Base-by-base conservation (phyloP, 2,113 vertebrate species). In the Hystrix cristata region DNA sequence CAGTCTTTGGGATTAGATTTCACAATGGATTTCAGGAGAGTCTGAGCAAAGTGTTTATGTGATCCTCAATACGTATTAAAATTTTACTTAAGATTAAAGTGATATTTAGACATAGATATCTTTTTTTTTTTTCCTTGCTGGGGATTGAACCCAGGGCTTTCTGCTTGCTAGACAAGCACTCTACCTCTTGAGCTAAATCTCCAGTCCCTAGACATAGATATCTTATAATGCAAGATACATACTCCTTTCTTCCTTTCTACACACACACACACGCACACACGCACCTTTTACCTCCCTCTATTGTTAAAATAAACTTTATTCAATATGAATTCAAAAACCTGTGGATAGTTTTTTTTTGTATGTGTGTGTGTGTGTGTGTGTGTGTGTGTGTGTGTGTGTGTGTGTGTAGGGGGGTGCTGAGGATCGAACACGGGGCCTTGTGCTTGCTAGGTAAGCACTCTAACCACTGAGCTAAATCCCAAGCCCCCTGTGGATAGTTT, bases 61-160 rank as follows among this genome's bases (percentile, higher is more conserved):
- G 15, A 6, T 0, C 65, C 10, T 15, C 2, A 71, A 25, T 78
- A 87, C 88, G 83, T 84, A 27, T 65, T 55, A 64, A 46, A 64
- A 93, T 87, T 92, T 76, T 84, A 84, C 43, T 95, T 86, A 80
- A 65, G 43, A 14, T 27, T 81, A 59, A 48, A 18, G 72, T n/a
- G 59, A 10, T 7, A 3, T 71, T 95, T 34, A 87, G 67, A 76
- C 3, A 62, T 59, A 25, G 21, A 48, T 62, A 57, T 71, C 29
- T 23, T 51, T 38, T 38, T 38, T 38, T 38, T 38, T 38, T 38
- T 38, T 38, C 38, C 38, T 38, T 38, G 38, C 38, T 38, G 38
- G 64, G 38, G 38, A 38, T 38, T 38, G 38, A 38, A 38, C 38
- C 38, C 38, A 38, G 38, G 38, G 38, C 38, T 38, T 38, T 38